Conservation (phyloP, 2,113 vertebrate species). For the Tachuris rubrigastra region DNA sequence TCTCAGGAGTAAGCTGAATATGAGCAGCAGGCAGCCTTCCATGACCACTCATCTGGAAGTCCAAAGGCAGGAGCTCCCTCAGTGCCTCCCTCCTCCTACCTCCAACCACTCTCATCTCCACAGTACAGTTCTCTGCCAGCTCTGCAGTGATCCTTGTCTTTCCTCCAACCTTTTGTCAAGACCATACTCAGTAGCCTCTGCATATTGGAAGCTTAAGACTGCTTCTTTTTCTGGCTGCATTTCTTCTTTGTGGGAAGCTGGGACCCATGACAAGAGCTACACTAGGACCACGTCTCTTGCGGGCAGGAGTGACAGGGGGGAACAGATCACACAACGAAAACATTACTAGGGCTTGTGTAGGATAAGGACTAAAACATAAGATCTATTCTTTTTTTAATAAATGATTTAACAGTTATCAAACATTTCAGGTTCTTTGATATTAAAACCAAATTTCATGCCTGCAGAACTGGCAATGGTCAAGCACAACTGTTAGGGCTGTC, state of each 20-base stretch:
- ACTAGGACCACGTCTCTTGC: not conserved
- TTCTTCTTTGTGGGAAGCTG: not conserved
- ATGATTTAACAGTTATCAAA: not conserved
- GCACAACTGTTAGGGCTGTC: not conserved
- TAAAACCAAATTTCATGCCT: not conserved
- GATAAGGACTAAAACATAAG: not conserved
- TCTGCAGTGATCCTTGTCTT: not conserved
- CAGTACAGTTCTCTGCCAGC: rapidly evolving
- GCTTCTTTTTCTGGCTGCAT: not conserved
- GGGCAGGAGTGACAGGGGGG: not conserved
- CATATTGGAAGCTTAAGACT: not conserved
- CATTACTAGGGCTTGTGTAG: not conserved
- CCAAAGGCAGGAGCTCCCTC: not conserved
- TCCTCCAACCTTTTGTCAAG: not conserved
- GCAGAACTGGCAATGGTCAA: not conserved
- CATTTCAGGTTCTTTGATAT: not conserved
- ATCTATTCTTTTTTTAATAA: not conserved
- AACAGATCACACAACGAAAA: not conserved
- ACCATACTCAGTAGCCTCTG: not conserved
- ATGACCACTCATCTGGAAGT: not conserved
- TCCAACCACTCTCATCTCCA: not conserved
- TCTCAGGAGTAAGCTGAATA: not conserved
- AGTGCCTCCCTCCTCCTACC: not conserved
- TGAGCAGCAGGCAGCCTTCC: not conserved
- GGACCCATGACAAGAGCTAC: not conserved